A percentile compares a stretch with the other conserved stretches of the same genome.
These are phyloP conservation scores for Trogon melanurus DNA, from an alignment of 2,113 vertebrate genomes.

Conservation along the genomic window DNA sequence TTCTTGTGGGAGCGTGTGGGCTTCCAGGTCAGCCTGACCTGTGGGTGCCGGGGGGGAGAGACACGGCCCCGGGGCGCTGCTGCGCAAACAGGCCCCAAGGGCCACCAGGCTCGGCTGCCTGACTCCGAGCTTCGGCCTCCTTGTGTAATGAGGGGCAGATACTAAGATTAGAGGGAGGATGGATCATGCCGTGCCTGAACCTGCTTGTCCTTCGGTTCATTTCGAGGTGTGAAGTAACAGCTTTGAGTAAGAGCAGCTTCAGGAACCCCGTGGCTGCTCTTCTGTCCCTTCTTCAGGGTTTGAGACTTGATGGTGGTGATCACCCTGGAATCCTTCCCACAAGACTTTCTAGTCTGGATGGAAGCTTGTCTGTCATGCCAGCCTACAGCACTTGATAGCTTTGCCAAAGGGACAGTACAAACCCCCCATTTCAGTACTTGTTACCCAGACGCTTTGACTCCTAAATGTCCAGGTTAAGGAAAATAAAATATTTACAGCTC, in stretches of 20 bases:
- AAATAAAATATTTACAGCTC: background rate
- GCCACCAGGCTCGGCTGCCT: background rate
- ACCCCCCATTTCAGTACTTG: background rate
- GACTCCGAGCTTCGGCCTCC: background rate
- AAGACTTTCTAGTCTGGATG: background rate
- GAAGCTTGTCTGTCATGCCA: background rate
- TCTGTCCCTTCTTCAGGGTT: background rate
- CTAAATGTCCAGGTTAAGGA: background rate
- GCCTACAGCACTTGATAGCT: background rate
- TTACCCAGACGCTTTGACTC: background rate
- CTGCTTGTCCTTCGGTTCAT: background rate
- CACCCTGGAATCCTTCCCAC: background rate
- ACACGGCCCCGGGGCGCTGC: accelerated
- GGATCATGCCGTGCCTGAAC: too few relatives aligned
- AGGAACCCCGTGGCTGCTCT: background rate
- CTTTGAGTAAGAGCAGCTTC: background rate
- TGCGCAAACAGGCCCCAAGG: too few relatives aligned
- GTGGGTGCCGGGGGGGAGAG: background rate
- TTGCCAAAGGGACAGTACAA: background rate
- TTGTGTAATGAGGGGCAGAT: background rate
- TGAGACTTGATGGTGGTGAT: background rate
- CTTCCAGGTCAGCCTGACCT: background rate
- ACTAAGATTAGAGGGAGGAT: background rate
- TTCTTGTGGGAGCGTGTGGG: background rate
- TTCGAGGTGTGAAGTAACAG: background rate